Evolutionary conservation across 2,888 invertebrate genomes (phyloP).

Genomic region (Melangyna quadrimaculata): DNA sequence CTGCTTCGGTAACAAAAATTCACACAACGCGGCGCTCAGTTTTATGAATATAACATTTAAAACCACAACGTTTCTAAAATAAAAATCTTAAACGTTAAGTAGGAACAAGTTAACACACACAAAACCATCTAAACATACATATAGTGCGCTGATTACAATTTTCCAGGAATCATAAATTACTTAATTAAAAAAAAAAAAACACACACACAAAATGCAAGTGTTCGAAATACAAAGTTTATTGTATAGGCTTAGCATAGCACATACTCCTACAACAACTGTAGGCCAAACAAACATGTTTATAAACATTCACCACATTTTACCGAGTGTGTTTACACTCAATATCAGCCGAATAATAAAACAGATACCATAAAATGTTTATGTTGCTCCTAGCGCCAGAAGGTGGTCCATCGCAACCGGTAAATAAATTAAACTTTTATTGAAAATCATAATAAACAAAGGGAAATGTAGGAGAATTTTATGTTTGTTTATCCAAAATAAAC

Average conservation of each 20-base stretch:
- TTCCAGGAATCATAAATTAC: slow-evolving; percentile 23
- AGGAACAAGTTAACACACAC: not conserved
- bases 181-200: slow-evolving; percentile 10
- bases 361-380: slow-evolving; percentile 66
- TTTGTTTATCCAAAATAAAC: slow-evolving; percentile 47
- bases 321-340: slow-evolving; percentile 59
- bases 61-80: not conserved
- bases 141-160: slow-evolving; percentile 14
- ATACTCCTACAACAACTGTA: not conserved
- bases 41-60: not conserved
- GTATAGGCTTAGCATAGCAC: not conserved
- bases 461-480: slow-evolving; percentile 53
- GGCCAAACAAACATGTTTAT: slow-evolving; percentile 62
- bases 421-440: slow-evolving; percentile 71
- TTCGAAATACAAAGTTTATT: slow-evolving; percentile 12
- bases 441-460: slow-evolving; percentile 62
- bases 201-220: slow-evolving; percentile 4
- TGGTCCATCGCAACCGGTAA: slow-evolving; percentile 70
- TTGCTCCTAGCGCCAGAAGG: slow-evolving; percentile 68
- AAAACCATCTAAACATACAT: not conserved
- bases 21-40: not conserved
- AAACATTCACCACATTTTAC: slow-evolving; percentile 54
- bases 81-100: not conserved
- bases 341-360: slow-evolving; percentile 56
- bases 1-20: not conserved